Evolutionary conservation across 1,140 invertebrate genomes (phyloP).

Genomic region (Eriosoma lanigerum): DNA sequence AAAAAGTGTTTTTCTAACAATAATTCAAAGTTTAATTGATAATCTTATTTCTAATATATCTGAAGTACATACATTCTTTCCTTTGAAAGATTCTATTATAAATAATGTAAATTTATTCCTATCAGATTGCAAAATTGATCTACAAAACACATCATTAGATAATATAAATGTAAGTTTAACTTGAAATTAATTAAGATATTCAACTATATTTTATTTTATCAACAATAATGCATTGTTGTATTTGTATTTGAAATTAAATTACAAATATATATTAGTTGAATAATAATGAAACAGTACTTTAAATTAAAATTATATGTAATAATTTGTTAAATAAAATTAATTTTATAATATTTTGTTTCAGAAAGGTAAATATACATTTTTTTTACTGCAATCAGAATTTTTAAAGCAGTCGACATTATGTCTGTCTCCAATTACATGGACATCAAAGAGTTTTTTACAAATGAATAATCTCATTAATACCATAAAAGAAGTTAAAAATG

Average conservation of each 20-base stretch:
- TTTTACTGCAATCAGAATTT: conserved; percentile 43
- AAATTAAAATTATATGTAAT: not conserved
- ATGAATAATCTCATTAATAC: conserved; percentile 5
- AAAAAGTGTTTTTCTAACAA: not conserved
- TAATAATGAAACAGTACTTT: too few relatives aligned
- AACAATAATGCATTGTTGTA: too few relatives aligned
- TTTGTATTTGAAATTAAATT: too few relatives aligned
- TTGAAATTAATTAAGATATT: too few relatives aligned
- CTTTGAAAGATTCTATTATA: conserved; percentile 13
- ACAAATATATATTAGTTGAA: too few relatives aligned
- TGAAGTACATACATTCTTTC: conserved; percentile 23
- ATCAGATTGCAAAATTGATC: conserved; percentile 11
- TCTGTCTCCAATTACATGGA: conserved; percentile 28
- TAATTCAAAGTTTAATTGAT: conserved; percentile 13
- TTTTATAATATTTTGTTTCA: not conserved
- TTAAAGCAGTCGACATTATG: conserved; percentile 27
- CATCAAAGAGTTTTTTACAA: not conserved
- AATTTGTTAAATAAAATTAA: not conserved
- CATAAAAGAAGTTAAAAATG: not conserved
- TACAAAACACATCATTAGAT: conserved; percentile 24
- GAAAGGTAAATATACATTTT: conserved; percentile 38
- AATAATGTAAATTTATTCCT: conserved; percentile 10
- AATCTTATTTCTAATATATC: conserved; percentile 16
- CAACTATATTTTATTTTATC: too few relatives aligned
- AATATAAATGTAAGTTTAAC: conserved; percentile 33